Conservation (phyloP, 2,797 vertebrate genomes). For the Trachops cirrhosus region DNA sequence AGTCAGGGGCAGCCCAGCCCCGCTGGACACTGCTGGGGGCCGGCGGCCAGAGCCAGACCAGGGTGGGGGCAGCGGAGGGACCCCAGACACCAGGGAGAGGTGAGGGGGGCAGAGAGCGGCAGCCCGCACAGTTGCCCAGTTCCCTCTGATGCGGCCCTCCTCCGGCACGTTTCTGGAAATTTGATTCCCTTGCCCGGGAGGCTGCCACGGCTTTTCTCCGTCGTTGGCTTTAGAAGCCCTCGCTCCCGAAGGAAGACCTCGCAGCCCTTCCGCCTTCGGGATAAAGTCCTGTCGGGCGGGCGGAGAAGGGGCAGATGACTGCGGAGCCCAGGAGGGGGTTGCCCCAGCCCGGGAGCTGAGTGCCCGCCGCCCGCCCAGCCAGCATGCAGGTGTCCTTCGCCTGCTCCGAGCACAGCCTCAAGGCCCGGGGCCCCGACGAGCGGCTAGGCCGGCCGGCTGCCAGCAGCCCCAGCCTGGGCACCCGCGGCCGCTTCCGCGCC, state of each 20-base stretch:
- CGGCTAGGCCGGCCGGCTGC: constrained; percentile 91
- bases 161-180: not conserved
- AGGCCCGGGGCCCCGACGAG: constrained; percentile 92
- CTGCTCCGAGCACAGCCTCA: constrained; percentile 95
- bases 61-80: not conserved
- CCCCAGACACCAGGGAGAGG: not conserved
- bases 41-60: not conserved
- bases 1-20: not conserved
- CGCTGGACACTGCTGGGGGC: not conserved
- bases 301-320: not conserved
- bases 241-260: not conserved
- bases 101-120: not conserved
- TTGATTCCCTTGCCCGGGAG: not conserved
- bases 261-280: not conserved
- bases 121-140: not conserved
- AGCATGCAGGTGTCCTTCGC: constrained; percentile 97
- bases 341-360: not conserved
- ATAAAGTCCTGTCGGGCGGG: not conserved
- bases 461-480: constrained; percentile 92
- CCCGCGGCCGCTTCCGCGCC: constrained; percentile 92
- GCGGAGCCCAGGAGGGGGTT: not conserved
- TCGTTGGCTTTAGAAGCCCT: not conserved
- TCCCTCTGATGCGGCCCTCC: not conserved
- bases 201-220: not conserved
- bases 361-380: not conserved